These are phyloP conservation scores for Montipora efflorescens DNA, from an alignment of 64 coral and sea anemone genomes.

Conservation along the genomic window DNA sequence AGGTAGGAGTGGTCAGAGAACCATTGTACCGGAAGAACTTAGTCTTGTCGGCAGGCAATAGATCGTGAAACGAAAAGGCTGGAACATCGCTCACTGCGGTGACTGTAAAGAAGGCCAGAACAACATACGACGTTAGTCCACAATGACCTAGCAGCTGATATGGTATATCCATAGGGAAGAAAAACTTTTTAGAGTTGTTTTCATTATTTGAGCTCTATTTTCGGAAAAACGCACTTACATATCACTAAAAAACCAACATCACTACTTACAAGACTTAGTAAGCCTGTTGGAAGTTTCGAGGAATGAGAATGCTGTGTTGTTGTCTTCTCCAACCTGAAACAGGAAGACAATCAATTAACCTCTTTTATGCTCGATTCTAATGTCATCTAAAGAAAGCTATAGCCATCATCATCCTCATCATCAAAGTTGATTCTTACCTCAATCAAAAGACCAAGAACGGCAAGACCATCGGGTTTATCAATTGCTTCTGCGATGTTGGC, in stretches of 20 bases:
- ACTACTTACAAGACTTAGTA: slow-evolving; percentile 7
- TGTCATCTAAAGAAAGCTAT: not conserved
- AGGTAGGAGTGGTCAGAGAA: slow-evolving; percentile 73
- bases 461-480: no score
- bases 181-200: no score
- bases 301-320: slow-evolving; percentile 21
- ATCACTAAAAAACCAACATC: no score
- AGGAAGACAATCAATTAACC: not conserved
- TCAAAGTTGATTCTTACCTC: no score
- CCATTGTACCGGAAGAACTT: slow-evolving; percentile 83
- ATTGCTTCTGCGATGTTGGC: no score
- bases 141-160: no score
- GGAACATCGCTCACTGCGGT: not conserved
- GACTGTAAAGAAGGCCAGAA: not conserved
- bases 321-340: slow-evolving; percentile 45
- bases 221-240: no score
- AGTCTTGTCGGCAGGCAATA: slow-evolving; percentile 43
- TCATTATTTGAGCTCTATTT: no score
- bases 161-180: no score
- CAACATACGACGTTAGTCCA: not conserved
- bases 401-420: not conserved
- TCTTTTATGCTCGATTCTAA: not conserved
- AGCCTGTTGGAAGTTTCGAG: slow-evolving; percentile 33
- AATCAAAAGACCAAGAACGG: no score
- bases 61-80: not conserved